Evolutionary conservation across 2,888 invertebrate species (phyloP), one percentile per base, ranked within the genome.

Genomic region (Pseudanteris insignis): DNA sequence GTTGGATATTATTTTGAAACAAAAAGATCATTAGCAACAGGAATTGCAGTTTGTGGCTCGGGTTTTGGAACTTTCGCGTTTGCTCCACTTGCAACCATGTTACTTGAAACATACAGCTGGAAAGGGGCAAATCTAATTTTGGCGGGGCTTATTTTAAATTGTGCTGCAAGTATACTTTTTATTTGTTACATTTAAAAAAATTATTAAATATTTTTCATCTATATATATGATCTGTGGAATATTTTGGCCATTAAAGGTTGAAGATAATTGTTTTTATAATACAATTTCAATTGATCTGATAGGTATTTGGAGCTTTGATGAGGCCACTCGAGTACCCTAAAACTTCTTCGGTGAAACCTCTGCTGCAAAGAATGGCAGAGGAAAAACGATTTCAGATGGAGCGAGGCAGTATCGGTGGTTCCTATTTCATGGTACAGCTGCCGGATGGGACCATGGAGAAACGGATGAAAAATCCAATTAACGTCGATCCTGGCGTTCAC

Each of bases 1-100:
- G 96, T 97, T 14, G 95, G 96, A 3, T 96, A 96, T 82, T 97
- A 97, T 83, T 98, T 98, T 82, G 96, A 97, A 82, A 92, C 94
- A 34, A 92, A 93, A 71, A 86, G 96, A 62, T 94, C 96, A 7
- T 83, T 97, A 65, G 97, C 97, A 36, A 97, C 96, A 41, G 96
- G 90, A 44, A 92, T 93, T 54, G 96, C 96, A 0, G 96, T 96
- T 0, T 96, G 96, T 76, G 97, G 97, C 4, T 95, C 96, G 0
- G 97, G 97, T 2, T 88, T 93, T 53, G 97, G 97, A 34, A 96
- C 96, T 1, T 96, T 97, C 81, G 89, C 92, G 33, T 96, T 97
- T 77, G 96, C 97, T 0, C 97, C 97, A 0, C 83, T 96, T 24
- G 93, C 95, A 9, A 87, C 90, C 4, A 83, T 87, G 64, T 83